phyloP scores from a whole-genome alignment of 2,797 vertebrate genomes.

The Typhlichthys eigenmanni region DNA sequence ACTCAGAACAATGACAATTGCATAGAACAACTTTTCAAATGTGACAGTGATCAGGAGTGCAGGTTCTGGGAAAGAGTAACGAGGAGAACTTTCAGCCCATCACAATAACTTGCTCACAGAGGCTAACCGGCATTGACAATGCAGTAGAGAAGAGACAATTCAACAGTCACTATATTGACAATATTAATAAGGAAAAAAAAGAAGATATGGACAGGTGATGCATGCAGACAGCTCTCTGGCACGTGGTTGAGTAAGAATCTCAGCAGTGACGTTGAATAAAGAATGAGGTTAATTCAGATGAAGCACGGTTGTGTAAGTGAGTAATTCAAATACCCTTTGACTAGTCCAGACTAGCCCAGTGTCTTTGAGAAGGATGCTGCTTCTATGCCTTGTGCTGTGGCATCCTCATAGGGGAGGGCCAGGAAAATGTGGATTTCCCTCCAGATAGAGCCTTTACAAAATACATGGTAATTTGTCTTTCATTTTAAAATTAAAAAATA shows the following conservation, averaged over 20 bases:
- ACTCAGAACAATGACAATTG: slow-evolving; percentile 74
- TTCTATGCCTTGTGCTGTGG: background rate
- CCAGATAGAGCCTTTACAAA: no score
- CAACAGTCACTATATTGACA: slow-evolving; percentile 20
- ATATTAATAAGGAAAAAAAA: slow-evolving; percentile 18
- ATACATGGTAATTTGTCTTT: no score
- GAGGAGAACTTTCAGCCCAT: slow-evolving; percentile 25
- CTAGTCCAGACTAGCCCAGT: background rate
- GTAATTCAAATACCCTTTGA: background rate
- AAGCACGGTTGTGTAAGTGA: background rate
- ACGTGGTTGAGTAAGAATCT: slow-evolving; percentile 4
- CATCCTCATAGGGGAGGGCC: no score
- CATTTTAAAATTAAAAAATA: no score
- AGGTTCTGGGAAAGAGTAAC: slow-evolving; percentile 43
- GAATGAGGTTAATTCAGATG: background rate
- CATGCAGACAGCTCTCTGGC: slow-evolving; percentile 18
- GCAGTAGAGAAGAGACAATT: slow-evolving; percentile 45
- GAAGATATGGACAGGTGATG: slow-evolving; percentile 43
- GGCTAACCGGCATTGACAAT: slow-evolving; percentile 43
- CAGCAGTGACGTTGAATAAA: background rate
- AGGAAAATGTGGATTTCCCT: no score
- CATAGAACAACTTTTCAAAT: slow-evolving; percentile 76
- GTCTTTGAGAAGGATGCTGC: slow-evolving; percentile 17
- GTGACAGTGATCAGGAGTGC: slow-evolving; percentile 56
- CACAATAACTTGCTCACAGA: slow-evolving; percentile 60